Evolutionary conservation across 53 echinoderm and acorn worm species (phyloP).

Genomic region (Stichopus horrens): DNA sequence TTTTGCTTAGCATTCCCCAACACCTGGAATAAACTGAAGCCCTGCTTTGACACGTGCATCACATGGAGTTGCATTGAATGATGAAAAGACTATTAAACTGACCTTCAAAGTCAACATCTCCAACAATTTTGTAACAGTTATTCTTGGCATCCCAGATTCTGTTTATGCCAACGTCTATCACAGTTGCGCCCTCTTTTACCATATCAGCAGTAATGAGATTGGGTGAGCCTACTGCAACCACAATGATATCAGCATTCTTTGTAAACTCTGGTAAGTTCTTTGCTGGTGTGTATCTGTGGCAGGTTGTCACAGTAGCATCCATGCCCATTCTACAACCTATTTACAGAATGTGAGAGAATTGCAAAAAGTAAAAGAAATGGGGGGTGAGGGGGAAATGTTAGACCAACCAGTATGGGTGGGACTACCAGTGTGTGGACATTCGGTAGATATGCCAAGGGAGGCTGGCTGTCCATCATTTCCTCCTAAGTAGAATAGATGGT

Average conservation of each 20-base stretch:
- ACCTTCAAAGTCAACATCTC: conserved; percentile 86
- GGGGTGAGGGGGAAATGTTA: no score
- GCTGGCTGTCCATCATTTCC: no score
- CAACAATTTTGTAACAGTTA: conserved; percentile 65
- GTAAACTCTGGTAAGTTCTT: conserved; percentile 67
- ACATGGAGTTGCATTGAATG: no score
- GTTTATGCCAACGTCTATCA: conserved; percentile 87
- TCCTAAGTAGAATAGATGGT: no score
- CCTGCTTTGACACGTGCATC: no score
- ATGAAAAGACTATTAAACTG: background rate
- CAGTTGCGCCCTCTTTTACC: conserved; percentile 83
- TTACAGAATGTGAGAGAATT: no score
- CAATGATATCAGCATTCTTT: conserved; percentile 79
- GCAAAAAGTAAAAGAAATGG: no score
- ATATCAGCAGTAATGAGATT: conserved; percentile 74
- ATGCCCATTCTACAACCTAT: conserved; percentile 67
- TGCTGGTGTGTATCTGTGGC: conserved; percentile 83
- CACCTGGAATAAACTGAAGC: no score
- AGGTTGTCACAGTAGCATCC: conserved; percentile 79
- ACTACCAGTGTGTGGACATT: no score
- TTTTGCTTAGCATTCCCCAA: background rate
- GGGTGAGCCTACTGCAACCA: conserved; percentile 75
- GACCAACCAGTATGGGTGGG: no score
- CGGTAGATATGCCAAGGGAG: no score
- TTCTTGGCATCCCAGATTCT: conserved; percentile 62